Evolutionary conservation across 2,113 vertebrate genomes (phyloP), one percentile per base, ranked within the genome.

Genomic region (Anguilla rostrata): DNA sequence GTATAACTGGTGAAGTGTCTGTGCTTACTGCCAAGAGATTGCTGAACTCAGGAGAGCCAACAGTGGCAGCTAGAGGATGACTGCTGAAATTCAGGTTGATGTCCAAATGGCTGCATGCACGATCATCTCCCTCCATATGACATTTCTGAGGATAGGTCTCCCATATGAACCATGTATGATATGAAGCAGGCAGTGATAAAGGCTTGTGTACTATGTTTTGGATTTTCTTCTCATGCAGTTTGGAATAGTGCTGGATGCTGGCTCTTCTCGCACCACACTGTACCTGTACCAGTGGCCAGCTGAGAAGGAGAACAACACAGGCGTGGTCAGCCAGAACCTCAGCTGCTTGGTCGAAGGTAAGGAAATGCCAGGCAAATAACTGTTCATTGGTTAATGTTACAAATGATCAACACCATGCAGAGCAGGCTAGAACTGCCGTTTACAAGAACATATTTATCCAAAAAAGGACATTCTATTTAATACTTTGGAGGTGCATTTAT

Each of bases 271-370:
- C 18, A 99, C 98, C 34, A 98, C 94, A 0, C 90, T 98, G n/a
- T 98, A 98, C 0, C 92, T 99, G 53, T 99, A 99, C n/a, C 91
- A 97, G 88, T 99, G 98, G 98, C 98, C 97, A 0, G 97, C 97
- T 0, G 96, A 98, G 89, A 99, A 99, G 91, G 93, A 98, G 89
- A 99, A 99, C 78, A 93, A 99, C 85, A 99, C 98, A 0, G 98
- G 98, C 75, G 93, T 99, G 39, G 97, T 99, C 88, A 96, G 82
- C 0, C 94, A 99, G 84, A 95, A 88, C 20, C 87, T 92, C 90
- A 96, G 94, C 79, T 99, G 98, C 40, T 91, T 46, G 5, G 97
- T 98, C 66, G 83, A 91, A 87, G 98, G 98, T 99, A 90, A 95
- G 94, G 88, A 34, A 22, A 15, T 46, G 3, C 22, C 22, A 18